phyloP scores from a whole-genome alignment of 2,797 vertebrate genomes.

The Erithacus rubecula region DNA sequence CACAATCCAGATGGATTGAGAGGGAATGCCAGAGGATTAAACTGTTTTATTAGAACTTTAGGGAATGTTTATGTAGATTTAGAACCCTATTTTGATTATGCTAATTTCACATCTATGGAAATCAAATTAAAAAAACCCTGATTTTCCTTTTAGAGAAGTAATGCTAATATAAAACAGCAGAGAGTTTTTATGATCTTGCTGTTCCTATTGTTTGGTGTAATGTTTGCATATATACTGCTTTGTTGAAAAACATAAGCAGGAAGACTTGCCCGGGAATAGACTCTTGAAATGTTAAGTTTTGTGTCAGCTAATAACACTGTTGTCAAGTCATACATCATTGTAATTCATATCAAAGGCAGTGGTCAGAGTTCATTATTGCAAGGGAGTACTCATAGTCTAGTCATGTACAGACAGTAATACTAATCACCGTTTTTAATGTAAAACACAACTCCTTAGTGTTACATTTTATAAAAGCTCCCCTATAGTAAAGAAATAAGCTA shows the following conservation, averaged over 20 bases:
- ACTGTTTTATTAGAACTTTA: neutral
- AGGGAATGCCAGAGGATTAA: neutral
- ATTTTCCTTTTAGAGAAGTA: neutral
- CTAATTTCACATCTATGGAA: neutral
- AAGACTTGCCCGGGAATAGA: neutral
- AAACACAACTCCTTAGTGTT: neutral
- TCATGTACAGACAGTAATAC: neutral
- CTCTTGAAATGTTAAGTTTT: neutral
- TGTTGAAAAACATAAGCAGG: neutral
- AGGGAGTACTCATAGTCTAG: neutral
- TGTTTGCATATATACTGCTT: neutral
- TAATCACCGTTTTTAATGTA: neutral
- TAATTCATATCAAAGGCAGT: conserved; percentile 8
- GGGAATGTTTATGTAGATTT: neutral
- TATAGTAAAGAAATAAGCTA: conserved; percentile 3
- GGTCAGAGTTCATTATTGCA: conserved; percentile 6
- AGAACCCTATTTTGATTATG: neutral
- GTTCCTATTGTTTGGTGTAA: neutral
- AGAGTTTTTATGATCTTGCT: neutral
- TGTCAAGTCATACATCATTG: neutral
- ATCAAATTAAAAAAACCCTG: neutral
- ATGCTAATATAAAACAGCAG: neutral
- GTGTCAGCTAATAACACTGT: neutral
- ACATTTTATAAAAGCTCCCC: neutral
- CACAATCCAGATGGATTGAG: neutral